A percentile compares a stretch with the other conserved stretches of the same genome.
Evolutionary conservation across 2,797 vertebrate species (phyloP).

Genomic region (Ctenochaetus hawaiiensis): DNA sequence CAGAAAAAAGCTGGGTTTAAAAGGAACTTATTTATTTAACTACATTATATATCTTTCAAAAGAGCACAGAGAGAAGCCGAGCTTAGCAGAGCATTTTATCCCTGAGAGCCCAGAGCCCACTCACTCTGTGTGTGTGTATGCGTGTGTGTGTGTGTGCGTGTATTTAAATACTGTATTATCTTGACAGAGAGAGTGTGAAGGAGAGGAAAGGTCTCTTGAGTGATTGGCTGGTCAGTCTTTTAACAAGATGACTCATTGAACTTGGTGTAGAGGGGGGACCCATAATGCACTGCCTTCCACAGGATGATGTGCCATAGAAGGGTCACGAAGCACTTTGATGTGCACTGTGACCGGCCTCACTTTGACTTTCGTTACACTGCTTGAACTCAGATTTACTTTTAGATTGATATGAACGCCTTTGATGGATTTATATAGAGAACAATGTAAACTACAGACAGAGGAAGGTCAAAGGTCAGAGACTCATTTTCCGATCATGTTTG

Average conservation of each 20-base stretch:
- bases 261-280: conserved; percentile 37
- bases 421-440: conserved; percentile 10
- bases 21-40: conserved; percentile 50
- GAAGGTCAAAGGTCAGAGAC: conserved; percentile 17
- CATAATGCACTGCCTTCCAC: conserved; percentile 27
- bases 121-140: conserved; percentile 20
- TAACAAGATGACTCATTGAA: conserved; percentile 62
- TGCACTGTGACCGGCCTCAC: not conserved
- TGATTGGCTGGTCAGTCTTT: conserved; percentile 55
- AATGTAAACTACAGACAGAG: not conserved
- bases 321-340: conserved; percentile 25
- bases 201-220: conserved; percentile 35
- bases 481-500: not conserved
- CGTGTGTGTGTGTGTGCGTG: conserved; percentile 20
- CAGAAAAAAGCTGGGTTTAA: conserved; percentile 21
- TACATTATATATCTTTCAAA: conserved; percentile 41
- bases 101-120: conserved; percentile 40
- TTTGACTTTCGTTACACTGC: conserved; percentile 12
- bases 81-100: conserved; percentile 53
- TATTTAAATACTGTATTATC: conserved; percentile 52
- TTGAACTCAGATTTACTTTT: conserved; percentile 24
- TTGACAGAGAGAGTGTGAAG: conserved; percentile 33
- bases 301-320: conserved; percentile 24
- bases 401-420: conserved; percentile 7
- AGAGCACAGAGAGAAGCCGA: conserved; percentile 31